Evolutionary conservation across 2,797 vertebrate species (phyloP).

Genomic region (Chiroxiphia lanceolata): DNA sequence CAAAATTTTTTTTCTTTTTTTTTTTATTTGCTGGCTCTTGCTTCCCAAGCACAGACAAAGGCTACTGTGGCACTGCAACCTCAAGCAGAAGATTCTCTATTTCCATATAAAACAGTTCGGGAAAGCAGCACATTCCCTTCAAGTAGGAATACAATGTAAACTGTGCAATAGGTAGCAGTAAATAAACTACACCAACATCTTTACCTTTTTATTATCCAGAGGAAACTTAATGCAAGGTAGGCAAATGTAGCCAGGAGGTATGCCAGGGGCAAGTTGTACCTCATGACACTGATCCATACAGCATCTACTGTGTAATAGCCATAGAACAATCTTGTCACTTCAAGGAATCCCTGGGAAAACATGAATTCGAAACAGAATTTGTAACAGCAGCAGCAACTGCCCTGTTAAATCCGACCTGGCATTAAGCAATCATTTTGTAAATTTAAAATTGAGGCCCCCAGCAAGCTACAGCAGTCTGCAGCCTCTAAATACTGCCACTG

Average conservation of each 20-base stretch:
- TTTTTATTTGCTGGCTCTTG: background rate
- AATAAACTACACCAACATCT: background rate
- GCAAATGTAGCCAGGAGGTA: constrained; percentile 87
- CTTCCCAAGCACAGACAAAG: background rate
- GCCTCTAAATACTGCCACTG: background rate
- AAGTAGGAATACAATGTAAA: background rate
- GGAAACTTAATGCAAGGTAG: constrained; percentile 88
- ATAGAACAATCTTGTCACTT: constrained; percentile 92
- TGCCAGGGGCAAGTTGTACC: constrained; percentile 88
- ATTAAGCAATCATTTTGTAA: background rate
- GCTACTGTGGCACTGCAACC: background rate
- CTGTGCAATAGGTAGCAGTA: background rate
- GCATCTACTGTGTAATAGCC: constrained; percentile 86
- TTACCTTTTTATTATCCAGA: constrained; percentile 95
- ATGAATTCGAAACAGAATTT: background rate
- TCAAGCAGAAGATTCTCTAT: background rate
- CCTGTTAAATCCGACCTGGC: background rate
- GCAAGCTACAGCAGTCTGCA: background rate
- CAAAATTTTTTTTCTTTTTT: background rate
- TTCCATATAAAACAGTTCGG: background rate
- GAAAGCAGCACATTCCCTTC: background rate
- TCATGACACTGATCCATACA: constrained; percentile 69
- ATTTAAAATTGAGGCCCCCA: background rate
- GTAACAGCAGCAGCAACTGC: background rate
- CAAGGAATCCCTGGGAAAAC: constrained; percentile 88